These are phyloP conservation scores for Chelmon rostratus DNA, from an alignment of 2,797 vertebrate species.

Conservation along the genomic window DNA sequence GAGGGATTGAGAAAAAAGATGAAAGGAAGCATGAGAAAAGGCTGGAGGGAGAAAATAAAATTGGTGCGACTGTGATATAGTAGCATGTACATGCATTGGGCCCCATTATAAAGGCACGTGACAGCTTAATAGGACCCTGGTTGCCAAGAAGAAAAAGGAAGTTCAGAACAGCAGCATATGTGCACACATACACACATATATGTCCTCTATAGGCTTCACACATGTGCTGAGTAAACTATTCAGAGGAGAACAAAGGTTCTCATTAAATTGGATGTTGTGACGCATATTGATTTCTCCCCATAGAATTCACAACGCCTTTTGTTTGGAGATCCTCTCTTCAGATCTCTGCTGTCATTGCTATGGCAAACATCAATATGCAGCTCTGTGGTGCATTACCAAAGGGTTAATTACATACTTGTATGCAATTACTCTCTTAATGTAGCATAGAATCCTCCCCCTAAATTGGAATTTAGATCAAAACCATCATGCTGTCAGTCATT, in stretches of 20 bases:
- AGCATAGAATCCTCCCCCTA: slow-evolving; percentile 40
- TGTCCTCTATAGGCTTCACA: slow-evolving; percentile 39
- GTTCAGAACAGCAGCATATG: slow-evolving; percentile 22
- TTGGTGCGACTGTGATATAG: slow-evolving; percentile 61
- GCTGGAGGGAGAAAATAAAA: slow-evolving; percentile 72
- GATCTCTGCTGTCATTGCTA: slow-evolving; percentile 62
- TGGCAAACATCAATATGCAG: slow-evolving; percentile 70
- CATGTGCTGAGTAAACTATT: slow-evolving; percentile 73
- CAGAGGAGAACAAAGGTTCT: slow-evolving; percentile 72
- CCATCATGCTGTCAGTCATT: slow-evolving; percentile 38
- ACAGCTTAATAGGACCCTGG: slow-evolving; percentile 61
- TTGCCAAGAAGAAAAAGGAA: slow-evolving; percentile 53
- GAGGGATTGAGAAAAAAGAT: slow-evolving; percentile 68
- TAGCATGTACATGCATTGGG: slow-evolving; percentile 59
- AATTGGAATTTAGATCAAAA: slow-evolving; percentile 68
- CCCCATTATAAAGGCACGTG: slow-evolving; percentile 61
- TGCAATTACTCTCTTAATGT: slow-evolving; percentile 74
- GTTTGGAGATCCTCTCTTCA: slow-evolving; percentile 71
- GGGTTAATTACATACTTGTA: slow-evolving; percentile 80
- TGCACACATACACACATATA: slow-evolving; percentile 11
- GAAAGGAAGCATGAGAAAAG: slow-evolving; percentile 60
- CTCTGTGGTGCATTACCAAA: slow-evolving; percentile 65
- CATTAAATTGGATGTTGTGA: slow-evolving; percentile 74
- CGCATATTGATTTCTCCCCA: slow-evolving; percentile 76
- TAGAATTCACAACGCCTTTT: slow-evolving; percentile 69